A percentile compares a stretch with the other conserved stretches of the same genome.
phyloP scores from a whole-genome alignment of 1,140 invertebrate genomes.

The Drosophila micromelanica region DNA sequence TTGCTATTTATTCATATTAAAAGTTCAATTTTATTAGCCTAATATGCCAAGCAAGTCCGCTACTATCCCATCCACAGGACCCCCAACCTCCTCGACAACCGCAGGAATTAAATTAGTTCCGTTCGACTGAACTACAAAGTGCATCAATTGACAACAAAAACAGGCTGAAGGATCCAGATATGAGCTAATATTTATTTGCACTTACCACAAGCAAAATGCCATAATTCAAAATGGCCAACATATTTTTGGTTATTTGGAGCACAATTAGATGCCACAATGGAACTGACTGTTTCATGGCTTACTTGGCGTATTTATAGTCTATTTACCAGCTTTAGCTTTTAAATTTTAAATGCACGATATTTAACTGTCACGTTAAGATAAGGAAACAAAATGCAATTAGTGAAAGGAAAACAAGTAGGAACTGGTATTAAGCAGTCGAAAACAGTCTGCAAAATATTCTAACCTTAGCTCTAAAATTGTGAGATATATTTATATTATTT shows the following conservation, averaged over 20 bases:
- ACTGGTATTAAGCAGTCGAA: too few relatives aligned
- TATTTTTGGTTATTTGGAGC: not conserved
- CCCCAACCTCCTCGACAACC: too few relatives aligned
- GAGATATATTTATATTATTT: too few relatives aligned
- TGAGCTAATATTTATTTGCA: not conserved
- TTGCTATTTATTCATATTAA: not conserved
- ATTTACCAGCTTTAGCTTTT: not conserved
- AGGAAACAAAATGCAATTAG: slow-evolving; percentile 6
- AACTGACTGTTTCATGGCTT: not conserved
- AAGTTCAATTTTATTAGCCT: too few relatives aligned
- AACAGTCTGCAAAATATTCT: too few relatives aligned
- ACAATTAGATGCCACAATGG: not conserved
- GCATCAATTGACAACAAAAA: not conserved
- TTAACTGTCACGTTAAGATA: not conserved
- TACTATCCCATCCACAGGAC: too few relatives aligned
- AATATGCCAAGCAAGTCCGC: not conserved
- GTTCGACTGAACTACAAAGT: not conserved
- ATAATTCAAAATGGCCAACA: not conserved
- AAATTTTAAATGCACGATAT: not conserved
- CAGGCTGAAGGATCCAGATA: not conserved
- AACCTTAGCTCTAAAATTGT: too few relatives aligned
- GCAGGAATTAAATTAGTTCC: not conserved
- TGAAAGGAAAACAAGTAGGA: not conserved
- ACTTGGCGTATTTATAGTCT: slow-evolving; percentile 14
- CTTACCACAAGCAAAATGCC: slow-evolving; percentile 13